phyloP scores from a whole-genome alignment of 92 coral and sea anemone species.

The Epizoanthus fatuus region DNA sequence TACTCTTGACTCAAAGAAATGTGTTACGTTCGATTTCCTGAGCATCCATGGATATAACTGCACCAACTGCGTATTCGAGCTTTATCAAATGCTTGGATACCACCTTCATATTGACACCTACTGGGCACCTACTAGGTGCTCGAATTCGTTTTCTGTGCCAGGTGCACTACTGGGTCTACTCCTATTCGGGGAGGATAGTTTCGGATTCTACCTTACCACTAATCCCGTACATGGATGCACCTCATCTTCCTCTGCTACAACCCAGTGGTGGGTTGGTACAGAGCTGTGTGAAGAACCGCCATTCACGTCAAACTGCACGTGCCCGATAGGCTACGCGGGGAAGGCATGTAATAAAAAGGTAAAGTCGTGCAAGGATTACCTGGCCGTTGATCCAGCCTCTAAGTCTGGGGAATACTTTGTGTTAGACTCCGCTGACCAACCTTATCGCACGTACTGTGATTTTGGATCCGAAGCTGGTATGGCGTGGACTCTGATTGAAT shows the following conservation, averaged over 20 bases:
- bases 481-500: slow-evolving; percentile 54
- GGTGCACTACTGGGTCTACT: no score
- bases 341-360: slow-evolving; percentile 5
- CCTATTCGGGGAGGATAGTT: no score
- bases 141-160: no score
- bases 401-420: slow-evolving; percentile 30
- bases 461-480: slow-evolving; percentile 36
- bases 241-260: no score
- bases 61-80: not conserved
- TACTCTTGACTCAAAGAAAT: not conserved
- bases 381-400: not conserved
- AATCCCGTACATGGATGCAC: no score
- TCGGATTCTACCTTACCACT: no score
- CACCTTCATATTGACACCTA: not conserved
- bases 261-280: no score
- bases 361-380: slow-evolving; percentile 34
- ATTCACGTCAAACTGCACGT: no score
- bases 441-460: slow-evolving; percentile 35
- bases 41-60: slow-evolving; percentile 37
- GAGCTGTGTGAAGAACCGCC: no score
- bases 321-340: slow-evolving; percentile 22
- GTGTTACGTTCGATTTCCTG: slow-evolving; percentile 35
- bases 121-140: not conserved
- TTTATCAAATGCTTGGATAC: not conserved
- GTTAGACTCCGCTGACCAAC: not conserved